A percentile compares a stretch with the other conserved stretches of the same genome.
phyloP scores from a whole-genome alignment of 2,888 invertebrate species.

The Cataglyphis cursor region DNA sequence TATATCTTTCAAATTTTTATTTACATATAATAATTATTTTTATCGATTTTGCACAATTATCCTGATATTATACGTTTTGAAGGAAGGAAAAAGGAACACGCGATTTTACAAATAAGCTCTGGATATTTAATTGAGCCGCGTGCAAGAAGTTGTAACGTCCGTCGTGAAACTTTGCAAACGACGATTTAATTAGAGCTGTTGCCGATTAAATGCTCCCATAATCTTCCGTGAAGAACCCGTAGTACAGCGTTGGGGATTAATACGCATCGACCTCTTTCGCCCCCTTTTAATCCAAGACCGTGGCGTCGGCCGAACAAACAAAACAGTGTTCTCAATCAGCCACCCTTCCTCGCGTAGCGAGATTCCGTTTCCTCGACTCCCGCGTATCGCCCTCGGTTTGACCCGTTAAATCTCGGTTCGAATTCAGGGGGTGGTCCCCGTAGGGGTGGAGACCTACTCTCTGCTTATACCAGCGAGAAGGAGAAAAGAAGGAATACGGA shows the following conservation, averaged over 20 bases:
- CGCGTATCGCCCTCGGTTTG: conserved; percentile 76
- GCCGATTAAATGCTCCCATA: conserved; percentile 16
- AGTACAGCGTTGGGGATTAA: neutral
- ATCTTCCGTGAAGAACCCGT: neutral
- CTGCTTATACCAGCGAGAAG: conserved; percentile 32
- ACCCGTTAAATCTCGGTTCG: conserved; percentile 83
- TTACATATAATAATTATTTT: neutral
- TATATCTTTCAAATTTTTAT: neutral
- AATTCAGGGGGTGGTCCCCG: conserved; percentile 70
- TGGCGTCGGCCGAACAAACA: conserved; percentile 80
- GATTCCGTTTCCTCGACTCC: conserved; percentile 70
- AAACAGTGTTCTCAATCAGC: conserved; percentile 85
- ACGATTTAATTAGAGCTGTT: conserved; percentile 26
- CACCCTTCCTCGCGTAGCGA: conserved; percentile 78
- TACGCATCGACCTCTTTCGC: conserved; percentile 28
- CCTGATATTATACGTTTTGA: neutral
- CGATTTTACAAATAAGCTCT: neutral
- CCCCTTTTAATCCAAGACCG: conserved; percentile 20
- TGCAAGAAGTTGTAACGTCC: neutral
- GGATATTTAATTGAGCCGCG: conserved; percentile 1
- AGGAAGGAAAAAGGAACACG: neutral
- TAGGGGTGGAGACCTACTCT: conserved; percentile 43
- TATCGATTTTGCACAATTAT: neutral
- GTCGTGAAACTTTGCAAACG: neutral
- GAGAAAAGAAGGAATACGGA: conserved; percentile 60